Percentiles rank a stretch among this genome's conserved stretches.
phyloP scores from a whole-genome alignment of 2,797 vertebrate species.

The Naso thynnoides region DNA sequence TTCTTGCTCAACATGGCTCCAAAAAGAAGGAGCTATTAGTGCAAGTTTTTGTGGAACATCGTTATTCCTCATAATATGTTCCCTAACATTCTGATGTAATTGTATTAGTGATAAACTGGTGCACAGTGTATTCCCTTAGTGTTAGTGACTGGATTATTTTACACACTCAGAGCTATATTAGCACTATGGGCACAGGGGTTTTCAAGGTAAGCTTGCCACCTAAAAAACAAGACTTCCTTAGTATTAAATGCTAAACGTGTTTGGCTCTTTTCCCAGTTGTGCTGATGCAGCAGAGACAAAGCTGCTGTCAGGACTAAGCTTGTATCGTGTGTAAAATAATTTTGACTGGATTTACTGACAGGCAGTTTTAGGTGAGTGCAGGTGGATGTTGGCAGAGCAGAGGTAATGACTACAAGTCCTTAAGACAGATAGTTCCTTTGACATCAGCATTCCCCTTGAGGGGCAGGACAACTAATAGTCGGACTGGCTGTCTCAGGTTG shows the following conservation, averaged over 20 bases:
- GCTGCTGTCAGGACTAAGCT: conserved; percentile 53
- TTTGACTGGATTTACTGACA: conserved; percentile 50
- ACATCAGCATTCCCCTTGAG: conserved; percentile 56
- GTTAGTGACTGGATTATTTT: conserved; percentile 40
- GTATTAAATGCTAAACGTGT: conserved; percentile 31
- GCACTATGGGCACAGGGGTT: not conserved
- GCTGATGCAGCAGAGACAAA: conserved; percentile 49
- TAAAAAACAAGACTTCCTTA: conserved; percentile 28
- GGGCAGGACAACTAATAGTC: conserved; percentile 29
- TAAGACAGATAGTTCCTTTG: conserved; percentile 40
- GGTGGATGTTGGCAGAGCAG: conserved; percentile 26
- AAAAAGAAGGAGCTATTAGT: not conserved
- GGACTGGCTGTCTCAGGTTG: conserved; percentile 31
- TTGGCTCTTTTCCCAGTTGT: conserved; percentile 32
- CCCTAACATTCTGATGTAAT: conserved; percentile 1
- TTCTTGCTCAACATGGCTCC: conserved; percentile 10
- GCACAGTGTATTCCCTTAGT: not conserved
- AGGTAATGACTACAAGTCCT: conserved; percentile 22
- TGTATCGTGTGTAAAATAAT: conserved; percentile 38
- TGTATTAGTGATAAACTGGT: conserved; percentile 13
- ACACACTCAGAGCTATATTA: conserved; percentile 23
- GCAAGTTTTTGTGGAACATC: not conserved
- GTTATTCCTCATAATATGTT: not conserved
- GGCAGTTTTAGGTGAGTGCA: conserved; percentile 42
- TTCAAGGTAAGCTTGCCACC: conserved; percentile 9